phyloP scores from a whole-genome alignment of 2,113 vertebrate genomes.

The Nymphicus hollandicus region DNA sequence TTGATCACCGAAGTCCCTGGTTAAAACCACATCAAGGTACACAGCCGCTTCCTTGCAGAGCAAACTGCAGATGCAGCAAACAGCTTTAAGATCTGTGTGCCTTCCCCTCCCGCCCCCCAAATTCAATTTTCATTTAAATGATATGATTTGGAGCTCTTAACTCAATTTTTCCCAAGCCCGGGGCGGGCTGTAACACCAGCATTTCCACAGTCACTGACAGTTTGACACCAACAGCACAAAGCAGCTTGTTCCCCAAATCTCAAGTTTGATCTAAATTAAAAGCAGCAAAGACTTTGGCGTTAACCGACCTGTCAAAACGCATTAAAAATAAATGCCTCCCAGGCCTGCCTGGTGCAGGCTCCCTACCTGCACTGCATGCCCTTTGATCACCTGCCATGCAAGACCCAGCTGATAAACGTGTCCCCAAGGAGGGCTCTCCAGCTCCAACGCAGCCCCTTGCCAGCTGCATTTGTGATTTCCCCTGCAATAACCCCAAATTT shows the following conservation, averaged over 20 bases:
- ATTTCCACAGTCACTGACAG: neutral
- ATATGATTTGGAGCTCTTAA: neutral
- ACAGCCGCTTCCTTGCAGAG: fast-evolving
- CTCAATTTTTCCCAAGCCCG: neutral
- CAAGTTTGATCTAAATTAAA: conserved; percentile 58
- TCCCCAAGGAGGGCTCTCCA: neutral
- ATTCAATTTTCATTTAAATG: conserved; percentile 29
- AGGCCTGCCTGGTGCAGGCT: neutral
- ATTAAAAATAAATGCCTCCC: conserved; percentile 37
- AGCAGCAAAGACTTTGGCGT: conserved; percentile 7
- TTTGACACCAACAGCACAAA: conserved; percentile 23
- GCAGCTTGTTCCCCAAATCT: conserved; percentile 38
- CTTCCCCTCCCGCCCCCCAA: fast-evolving
- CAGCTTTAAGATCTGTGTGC: neutral
- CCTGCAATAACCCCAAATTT: neutral
- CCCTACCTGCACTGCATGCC: neutral
- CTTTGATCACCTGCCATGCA: neutral
- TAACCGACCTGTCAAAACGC: conserved; percentile 27
- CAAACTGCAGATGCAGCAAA: neutral
- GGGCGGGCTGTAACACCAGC: neutral
- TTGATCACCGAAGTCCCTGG: neutral
- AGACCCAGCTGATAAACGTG: neutral
- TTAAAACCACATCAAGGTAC: neutral
- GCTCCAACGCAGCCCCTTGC: neutral
- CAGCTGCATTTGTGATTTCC: neutral